Evolutionary conservation across 2,113 vertebrate genomes (phyloP), one percentile per base, ranked within the genome.

Genomic region (Seriola rivoliana): DNA sequence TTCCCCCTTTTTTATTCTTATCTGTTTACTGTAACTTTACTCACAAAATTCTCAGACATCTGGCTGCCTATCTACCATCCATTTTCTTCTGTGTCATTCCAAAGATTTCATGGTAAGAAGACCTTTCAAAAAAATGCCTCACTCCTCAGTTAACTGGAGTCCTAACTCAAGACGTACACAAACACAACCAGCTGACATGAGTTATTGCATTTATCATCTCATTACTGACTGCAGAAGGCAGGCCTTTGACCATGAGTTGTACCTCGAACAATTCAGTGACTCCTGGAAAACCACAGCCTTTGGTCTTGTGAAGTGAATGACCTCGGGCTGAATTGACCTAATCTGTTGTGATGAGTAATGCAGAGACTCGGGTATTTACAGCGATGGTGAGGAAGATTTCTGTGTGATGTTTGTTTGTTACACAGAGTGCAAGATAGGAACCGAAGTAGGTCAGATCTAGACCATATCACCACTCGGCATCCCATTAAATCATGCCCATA

Each of bases 341-440:
- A 86, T 75, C 55, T 76, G 50, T 17, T 76, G 63, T 71, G 78
- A 84, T 81, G 85, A 81, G 70, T 83, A 80, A 87, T 67, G 67
- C 71, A 29, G 54, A 14, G 44, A 73, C 71, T 42, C 57, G 52
- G 23, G 40, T 88, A 87, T 91, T 91, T 78, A 84, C 55, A 14
- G 23, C 32, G 12, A 19, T 6, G 14, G 32, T 65, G 58, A 81
- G 71, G 71, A 66, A 50, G 71, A 59, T 40, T 73, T 38, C 54
- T 42, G 44, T 23, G 36, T 4, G 10, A 60, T 73, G 58, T 80
- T 71, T 82, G 57, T 84, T 80, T 64, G 52, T 65, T 71, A 34
- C 62, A 34, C 19, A 14, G 44, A 48, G 59, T 68, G 76, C 52
- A 78, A 71, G 85, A 88, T 66, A 19, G 67, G 32, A 67, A 23